These are phyloP conservation scores for Thysanoteuthis rhombus DNA, from an alignment of 2,888 invertebrate species.

Conservation along the genomic window DNA sequence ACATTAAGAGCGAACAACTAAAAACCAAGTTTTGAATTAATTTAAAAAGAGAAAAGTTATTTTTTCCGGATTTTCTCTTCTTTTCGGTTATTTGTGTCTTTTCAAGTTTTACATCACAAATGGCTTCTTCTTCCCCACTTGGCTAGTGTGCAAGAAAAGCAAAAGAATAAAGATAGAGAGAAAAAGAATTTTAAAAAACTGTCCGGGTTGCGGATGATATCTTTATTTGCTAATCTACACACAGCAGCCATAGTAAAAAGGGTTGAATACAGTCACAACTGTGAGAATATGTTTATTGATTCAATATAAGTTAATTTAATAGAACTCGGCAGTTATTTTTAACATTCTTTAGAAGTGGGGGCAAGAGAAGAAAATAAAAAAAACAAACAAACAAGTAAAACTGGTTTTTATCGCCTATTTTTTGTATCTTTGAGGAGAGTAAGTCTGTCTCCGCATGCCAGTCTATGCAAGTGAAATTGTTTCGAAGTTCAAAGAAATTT, in stretches of 20 bases:
- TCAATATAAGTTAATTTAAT: background rate
- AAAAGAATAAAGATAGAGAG: background rate
- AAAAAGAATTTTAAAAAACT: background rate
- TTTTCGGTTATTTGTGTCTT: background rate
- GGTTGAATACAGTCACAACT: background rate
- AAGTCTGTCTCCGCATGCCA: background rate
- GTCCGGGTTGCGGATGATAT: background rate
- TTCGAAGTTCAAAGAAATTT: background rate
- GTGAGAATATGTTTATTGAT: background rate
- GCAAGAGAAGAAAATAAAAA: background rate
- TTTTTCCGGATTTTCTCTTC: background rate
- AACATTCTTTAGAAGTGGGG: background rate
- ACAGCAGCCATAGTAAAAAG: background rate
- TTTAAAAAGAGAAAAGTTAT: background rate
- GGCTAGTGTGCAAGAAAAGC: background rate
- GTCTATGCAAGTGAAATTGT: background rate
- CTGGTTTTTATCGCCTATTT: background rate
- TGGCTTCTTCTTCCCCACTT: background rate
- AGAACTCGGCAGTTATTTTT: background rate
- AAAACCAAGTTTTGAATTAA: constrained; percentile 12
- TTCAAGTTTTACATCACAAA: background rate
- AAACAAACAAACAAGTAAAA: background rate
- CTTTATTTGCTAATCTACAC: background rate
- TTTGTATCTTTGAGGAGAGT: background rate
- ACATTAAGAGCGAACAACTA: background rate